These are phyloP conservation scores for Tyrannus savana DNA, from an alignment of 2,113 vertebrate genomes.

Conservation along the genomic window DNA sequence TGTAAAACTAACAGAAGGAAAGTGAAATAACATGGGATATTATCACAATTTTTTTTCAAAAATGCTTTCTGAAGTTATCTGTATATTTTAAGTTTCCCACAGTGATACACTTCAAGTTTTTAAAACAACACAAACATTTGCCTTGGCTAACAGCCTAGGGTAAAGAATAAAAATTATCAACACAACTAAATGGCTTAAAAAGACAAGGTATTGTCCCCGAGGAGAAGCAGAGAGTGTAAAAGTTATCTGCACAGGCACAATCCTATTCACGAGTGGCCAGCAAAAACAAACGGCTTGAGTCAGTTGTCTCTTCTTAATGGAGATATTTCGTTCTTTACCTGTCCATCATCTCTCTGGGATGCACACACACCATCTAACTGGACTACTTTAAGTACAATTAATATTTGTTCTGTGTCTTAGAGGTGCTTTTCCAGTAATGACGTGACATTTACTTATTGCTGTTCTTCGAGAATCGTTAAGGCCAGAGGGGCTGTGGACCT, in stretches of 20 bases:
- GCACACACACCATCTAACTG: background rate
- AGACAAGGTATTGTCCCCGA: constrained; percentile 48
- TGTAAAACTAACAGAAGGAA: constrained; percentile 19
- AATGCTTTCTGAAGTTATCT: constrained; percentile 72
- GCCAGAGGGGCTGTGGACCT: background rate
- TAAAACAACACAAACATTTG: constrained; percentile 73
- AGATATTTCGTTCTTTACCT: constrained; percentile 9
- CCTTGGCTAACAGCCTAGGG: constrained; percentile 62
- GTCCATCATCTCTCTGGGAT: constrained; percentile 60
- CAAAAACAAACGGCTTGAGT: constrained; percentile 4
- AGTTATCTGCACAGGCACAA: constrained; percentile 2
- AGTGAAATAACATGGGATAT: constrained; percentile 45
- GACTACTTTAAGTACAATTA: constrained; percentile 9
- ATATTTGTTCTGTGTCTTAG: constrained; percentile 24
- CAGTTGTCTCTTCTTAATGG: background rate
- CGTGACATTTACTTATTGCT: constrained; percentile 17
- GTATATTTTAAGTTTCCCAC: constrained; percentile 75
- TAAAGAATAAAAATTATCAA: constrained; percentile 64
- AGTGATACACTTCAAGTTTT: constrained; percentile 71
- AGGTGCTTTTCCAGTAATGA: background rate
- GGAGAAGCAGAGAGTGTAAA: constrained; percentile 47
- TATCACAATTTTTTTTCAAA: constrained; percentile 40
- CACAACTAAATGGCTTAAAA: constrained; percentile 32
- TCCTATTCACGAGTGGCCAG: constrained; percentile 55
- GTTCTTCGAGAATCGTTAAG: constrained; percentile 3